These are phyloP conservation scores for Propithecus deckenii DNA, from an alignment of 2,797 vertebrate genomes.

Conservation along the genomic window DNA sequence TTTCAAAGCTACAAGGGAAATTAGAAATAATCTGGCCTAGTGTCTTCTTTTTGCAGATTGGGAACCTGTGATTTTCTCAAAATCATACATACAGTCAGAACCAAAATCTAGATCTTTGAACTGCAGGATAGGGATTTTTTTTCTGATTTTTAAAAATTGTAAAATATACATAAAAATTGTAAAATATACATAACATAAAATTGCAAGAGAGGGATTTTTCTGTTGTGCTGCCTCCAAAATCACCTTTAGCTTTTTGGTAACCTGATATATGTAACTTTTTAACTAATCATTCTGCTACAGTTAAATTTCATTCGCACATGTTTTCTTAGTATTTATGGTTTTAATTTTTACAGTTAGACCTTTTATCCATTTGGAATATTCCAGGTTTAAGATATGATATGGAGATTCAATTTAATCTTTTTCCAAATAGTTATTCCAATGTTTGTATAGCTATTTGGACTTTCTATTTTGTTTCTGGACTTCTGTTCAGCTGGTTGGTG, in stretches of 20 bases:
- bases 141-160: background rate
- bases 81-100: background rate
- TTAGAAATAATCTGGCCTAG: background rate
- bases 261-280: background rate
- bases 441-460: background rate
- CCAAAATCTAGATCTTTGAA: background rate
- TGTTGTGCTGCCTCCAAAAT: background rate
- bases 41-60: background rate
- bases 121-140: background rate
- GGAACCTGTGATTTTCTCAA: background rate
- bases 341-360: background rate
- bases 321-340: constrained; percentile 26
- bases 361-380: constrained; percentile 19
- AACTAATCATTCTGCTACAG: background rate
- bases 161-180: background rate
- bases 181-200: background rate
- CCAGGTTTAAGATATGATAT: background rate
- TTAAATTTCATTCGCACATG: background rate
- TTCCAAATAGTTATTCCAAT: background rate
- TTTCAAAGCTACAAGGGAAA: background rate
- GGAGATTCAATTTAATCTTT: background rate
- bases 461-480: constrained; percentile 1
- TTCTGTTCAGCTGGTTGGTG: background rate
- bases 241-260: background rate
- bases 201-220: background rate